Conservation (phyloP, 2,888 invertebrate species). For the Meliscaeva auricollis region DNA sequence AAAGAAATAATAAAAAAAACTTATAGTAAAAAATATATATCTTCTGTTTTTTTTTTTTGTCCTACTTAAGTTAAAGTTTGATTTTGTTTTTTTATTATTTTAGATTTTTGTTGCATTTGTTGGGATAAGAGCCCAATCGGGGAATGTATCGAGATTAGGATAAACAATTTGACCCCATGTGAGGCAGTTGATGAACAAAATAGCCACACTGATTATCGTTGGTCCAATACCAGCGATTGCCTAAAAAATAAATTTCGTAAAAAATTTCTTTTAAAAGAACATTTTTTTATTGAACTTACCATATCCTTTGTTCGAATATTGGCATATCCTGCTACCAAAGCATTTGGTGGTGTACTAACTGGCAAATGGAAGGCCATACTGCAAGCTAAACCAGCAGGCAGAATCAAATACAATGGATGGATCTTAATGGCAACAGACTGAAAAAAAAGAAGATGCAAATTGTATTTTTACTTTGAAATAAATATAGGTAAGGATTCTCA, state of each 20-base stretch:
- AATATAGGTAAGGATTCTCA: slow-evolving; percentile 79
- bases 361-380: slow-evolving; percentile 97
- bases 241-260: slow-evolving; percentile 80
- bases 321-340: slow-evolving; percentile 94
- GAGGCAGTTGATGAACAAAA: slow-evolving; percentile 90
- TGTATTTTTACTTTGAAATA: neutral
- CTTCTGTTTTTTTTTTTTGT: neutral
- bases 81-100: neutral
- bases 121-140: slow-evolving; percentile 88
- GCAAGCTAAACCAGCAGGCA: slow-evolving; percentile 94
- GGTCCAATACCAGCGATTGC: slow-evolving; percentile 91
- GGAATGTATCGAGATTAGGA: slow-evolving; percentile 86
- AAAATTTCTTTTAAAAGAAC: neutral
- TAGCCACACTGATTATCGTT: slow-evolving; percentile 89
- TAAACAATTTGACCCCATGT: slow-evolving; percentile 90
- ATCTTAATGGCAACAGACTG: slow-evolving; percentile 89
- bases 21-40: slow-evolving; percentile 19
- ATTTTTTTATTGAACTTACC: slow-evolving; percentile 83
- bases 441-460: slow-evolving; percentile 9
- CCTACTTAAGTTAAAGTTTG: slow-evolving; percentile 24
- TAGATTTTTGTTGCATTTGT: slow-evolving; percentile 69
- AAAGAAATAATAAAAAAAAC: slow-evolving; percentile 17
- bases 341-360: slow-evolving; percentile 97
- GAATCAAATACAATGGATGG: slow-evolving; percentile 95
- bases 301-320: slow-evolving; percentile 92